Evolutionary conservation across 2,113 vertebrate genomes (phyloP).

Genomic region (Cathartes aura): DNA sequence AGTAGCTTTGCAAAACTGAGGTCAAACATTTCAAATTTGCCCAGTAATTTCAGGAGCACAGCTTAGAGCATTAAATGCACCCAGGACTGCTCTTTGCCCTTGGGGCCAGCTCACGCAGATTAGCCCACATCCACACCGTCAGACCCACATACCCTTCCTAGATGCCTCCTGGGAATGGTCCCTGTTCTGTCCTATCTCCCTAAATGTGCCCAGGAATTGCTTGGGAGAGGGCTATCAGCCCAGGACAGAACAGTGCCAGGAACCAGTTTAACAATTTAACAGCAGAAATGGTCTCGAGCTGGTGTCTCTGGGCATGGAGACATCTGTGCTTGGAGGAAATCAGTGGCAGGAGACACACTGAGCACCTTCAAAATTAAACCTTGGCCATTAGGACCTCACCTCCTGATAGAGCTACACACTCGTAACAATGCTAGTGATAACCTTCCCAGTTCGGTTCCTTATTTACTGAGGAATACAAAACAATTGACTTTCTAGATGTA

Average conservation of each 20-base stretch:
- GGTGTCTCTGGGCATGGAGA: not conserved
- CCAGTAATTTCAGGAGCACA: not conserved
- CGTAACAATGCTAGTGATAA: not conserved
- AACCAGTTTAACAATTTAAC: not conserved
- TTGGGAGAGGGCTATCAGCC: not conserved
- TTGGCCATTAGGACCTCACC: not conserved
- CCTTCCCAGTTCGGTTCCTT: not conserved
- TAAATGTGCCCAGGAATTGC: not conserved
- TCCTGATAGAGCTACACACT: not conserved
- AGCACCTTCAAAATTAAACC: not conserved
- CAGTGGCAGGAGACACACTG: not conserved
- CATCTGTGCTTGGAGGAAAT: not conserved
- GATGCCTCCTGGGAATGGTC: not conserved
- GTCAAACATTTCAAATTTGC: not conserved
- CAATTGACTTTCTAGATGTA: constrained; percentile 56
- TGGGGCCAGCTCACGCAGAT: not conserved
- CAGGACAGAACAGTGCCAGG: not conserved
- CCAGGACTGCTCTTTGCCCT: not conserved
- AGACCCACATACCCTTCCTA: not conserved
- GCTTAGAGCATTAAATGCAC: not conserved
- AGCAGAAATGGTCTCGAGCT: not conserved
- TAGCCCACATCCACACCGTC: not conserved
- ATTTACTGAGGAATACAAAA: constrained; percentile 57
- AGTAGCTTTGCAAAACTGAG: not conserved
- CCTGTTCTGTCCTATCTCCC: not conserved